These are phyloP conservation scores for Polyommatus iphigenia DNA, from an alignment of 2,888 invertebrate genomes.

Conservation along the genomic window DNA sequence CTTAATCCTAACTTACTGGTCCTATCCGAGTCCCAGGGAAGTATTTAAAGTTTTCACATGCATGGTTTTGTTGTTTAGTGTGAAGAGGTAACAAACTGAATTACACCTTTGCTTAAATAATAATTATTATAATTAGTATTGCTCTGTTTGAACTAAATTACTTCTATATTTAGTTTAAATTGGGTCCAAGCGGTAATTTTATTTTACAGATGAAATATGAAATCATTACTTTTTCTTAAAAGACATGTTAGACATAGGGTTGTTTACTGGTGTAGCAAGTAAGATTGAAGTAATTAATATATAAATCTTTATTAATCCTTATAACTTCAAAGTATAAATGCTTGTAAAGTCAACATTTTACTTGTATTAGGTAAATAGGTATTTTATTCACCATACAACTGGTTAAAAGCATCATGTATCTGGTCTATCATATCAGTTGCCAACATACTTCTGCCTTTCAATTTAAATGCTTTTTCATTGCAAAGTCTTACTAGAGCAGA, in stretches of 20 bases:
- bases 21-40: too few species aligned
- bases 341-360: neutral
- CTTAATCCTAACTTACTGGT: too few species aligned
- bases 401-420: constrained; percentile 86
- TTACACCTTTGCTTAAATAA: neutral
- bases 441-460: constrained; percentile 90
- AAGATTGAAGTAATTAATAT: neutral
- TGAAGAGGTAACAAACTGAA: neutral
- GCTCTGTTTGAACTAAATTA: neutral
- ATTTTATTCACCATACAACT: constrained; percentile 58
- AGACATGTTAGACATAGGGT: neutral
- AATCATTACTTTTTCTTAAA: neutral
- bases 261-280: neutral
- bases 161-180: neutral
- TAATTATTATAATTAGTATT: neutral
- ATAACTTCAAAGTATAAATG: neutral
- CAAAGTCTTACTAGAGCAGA: constrained; percentile 89
- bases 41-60: too few species aligned
- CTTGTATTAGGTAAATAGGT: neutral
- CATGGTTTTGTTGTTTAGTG: too few species aligned
- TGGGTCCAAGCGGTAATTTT: neutral
- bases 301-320: neutral
- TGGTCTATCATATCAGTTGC: constrained; percentile 93
- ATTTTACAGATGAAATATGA: too few species aligned
- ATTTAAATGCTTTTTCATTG: constrained; percentile 88